phyloP scores from a whole-genome alignment of 2,888 invertebrate genomes.

The Sminthurides aquaticus region DNA sequence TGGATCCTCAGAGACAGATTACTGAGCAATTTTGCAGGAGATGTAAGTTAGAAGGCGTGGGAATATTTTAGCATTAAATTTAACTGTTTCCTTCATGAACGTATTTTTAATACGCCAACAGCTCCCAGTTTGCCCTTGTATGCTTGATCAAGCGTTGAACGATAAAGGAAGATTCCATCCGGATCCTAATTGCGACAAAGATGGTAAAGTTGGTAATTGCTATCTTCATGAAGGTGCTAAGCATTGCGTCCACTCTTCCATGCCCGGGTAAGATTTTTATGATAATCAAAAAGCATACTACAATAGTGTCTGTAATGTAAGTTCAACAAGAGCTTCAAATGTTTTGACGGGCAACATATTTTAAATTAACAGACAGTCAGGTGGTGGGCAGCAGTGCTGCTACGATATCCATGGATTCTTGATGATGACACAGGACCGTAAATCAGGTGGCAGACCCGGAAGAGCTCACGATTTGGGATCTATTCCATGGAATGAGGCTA shows the following conservation, averaged over 20 bases:
- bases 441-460: constrained; percentile 82
- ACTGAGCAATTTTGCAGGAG: constrained; percentile 74
- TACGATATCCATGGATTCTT: constrained; percentile 86
- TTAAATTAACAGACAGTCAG: too few relatives aligned
- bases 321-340: not conserved
- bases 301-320: not conserved
- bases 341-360: constrained; percentile 56
- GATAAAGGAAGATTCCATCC: constrained; percentile 91
- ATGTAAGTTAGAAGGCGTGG: constrained; percentile 47
- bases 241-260: constrained; percentile 86
- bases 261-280: constrained; percentile 65
- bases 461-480: constrained; percentile 83
- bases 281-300: too few relatives aligned
- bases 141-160: constrained; percentile 74
- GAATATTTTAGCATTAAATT: not conserved
- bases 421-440: constrained; percentile 90
- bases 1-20: constrained; percentile 82
- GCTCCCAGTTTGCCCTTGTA: constrained; percentile 76
- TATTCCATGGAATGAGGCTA: constrained; percentile 88
- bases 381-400: constrained; percentile 94
- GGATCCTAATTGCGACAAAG: constrained; percentile 82
- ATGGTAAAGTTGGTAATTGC: constrained; percentile 74
- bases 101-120: constrained; percentile 7
- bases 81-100: not conserved
- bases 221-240: constrained; percentile 79